Percentiles rank a stretch among this genome's conserved stretches.
Conservation (phyloP, 2,797 vertebrate genomes). For the Diglossa cyanea region DNA sequence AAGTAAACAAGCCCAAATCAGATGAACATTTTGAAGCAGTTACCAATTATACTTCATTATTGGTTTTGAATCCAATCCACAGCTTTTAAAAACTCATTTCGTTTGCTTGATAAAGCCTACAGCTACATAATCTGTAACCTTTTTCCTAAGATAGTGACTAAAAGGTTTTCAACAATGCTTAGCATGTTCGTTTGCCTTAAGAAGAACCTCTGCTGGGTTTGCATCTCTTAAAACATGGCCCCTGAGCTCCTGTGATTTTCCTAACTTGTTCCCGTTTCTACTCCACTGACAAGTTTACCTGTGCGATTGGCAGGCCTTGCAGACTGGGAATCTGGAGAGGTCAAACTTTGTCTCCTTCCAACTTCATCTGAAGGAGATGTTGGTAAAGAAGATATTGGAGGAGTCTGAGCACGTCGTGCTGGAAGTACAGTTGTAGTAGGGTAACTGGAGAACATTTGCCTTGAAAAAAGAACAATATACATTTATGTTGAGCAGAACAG, state of each 20-base stretch:
- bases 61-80: not conserved
- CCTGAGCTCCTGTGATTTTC: not conserved
- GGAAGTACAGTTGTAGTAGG: slow-evolving; percentile 93
- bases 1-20: not conserved
- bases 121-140: not conserved
- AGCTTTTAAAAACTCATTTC: not conserved
- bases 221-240: not conserved
- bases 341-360: slow-evolving; percentile 92
- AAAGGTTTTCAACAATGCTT: not conserved
- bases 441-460: slow-evolving; percentile 99
- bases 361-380: slow-evolving; percentile 96
- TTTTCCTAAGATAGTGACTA: not conserved
- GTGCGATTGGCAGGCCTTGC: slow-evolving; percentile 86
- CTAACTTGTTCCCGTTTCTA: not conserved
- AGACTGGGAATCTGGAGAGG: slow-evolving; percentile 92
- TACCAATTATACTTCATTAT: not conserved
- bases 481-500: not conserved
- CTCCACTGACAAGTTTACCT: slow-evolving; percentile 60
- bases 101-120: not conserved
- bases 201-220: not conserved
- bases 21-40: not conserved
- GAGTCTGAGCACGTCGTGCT: slow-evolving; percentile 92
- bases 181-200: not conserved
- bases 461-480: slow-evolving; percentile 47
- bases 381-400: slow-evolving; percentile 92